Conservation (phyloP, 2,797 vertebrate genomes). For the Prunella strophiata region DNA sequence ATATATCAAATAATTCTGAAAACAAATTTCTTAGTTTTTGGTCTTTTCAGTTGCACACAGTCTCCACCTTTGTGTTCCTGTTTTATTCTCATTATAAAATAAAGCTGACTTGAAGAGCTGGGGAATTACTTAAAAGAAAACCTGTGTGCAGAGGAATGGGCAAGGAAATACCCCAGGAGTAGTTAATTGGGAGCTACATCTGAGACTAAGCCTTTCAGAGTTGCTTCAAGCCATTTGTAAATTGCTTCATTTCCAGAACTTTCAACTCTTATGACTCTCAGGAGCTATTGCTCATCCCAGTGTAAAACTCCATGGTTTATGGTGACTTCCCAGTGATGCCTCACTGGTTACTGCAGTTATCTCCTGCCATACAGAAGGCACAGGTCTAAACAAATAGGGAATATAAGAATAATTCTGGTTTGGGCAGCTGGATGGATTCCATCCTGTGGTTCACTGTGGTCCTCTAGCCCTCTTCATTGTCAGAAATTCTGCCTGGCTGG, state of each 20-base stretch:
- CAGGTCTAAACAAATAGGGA: background rate
- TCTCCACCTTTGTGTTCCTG: background rate
- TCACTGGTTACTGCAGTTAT: background rate
- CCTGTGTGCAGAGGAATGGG: background rate
- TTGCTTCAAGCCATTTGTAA: background rate
- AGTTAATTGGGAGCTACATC: background rate
- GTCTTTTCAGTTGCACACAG: background rate
- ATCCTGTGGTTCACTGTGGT: background rate
- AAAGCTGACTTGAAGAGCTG: background rate
- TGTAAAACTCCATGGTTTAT: background rate
- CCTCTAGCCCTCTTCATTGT: fast-evolving
- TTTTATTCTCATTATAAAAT: background rate
- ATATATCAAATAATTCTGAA: background rate
- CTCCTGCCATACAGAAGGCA: background rate
- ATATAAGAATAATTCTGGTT: background rate
- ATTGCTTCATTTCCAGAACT: background rate
- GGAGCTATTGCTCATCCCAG: background rate
- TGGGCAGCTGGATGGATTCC: background rate
- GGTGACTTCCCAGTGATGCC: background rate
- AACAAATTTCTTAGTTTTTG: background rate
- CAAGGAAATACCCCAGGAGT: background rate
- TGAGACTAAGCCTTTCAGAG: background rate
- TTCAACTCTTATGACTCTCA: background rate
- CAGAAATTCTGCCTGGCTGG: background rate
- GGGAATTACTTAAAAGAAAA: background rate